These are phyloP conservation scores for Syrphus vitripennis DNA, from an alignment of 2,888 invertebrate genomes.

Conservation along the genomic window DNA sequence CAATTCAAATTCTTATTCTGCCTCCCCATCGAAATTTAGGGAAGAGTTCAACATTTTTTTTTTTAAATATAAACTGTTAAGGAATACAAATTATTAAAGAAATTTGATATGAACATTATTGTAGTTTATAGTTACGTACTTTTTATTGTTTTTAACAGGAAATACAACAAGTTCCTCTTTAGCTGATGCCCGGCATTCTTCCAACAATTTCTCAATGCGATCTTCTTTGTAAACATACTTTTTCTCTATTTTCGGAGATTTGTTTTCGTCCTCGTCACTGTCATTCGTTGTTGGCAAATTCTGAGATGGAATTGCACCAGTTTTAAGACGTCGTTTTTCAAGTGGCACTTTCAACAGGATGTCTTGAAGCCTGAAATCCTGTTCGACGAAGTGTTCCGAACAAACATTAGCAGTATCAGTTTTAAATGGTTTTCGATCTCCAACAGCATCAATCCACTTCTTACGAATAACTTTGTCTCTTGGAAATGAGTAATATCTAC, in stretches of 20 bases:
- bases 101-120: too few species aligned
- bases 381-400: constrained; percentile 21
- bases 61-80: too few species aligned
- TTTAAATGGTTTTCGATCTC: constrained; percentile 27
- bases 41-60: too few species aligned
- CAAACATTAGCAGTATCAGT: constrained; percentile 23
- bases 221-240: background rate
- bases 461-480: constrained; percentile 24
- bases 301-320: constrained; percentile 23
- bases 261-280: background rate
- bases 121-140: background rate
- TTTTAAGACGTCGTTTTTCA: constrained; percentile 20
- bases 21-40: too few species aligned
- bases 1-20: too few species aligned
- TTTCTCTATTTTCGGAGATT: background rate
- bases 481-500: constrained; percentile 30
- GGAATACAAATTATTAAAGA: too few species aligned
- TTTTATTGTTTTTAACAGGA: background rate
- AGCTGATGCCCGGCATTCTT: constrained; percentile 11
- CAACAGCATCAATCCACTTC: constrained; percentile 34
- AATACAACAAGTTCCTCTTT: background rate
- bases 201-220: constrained; percentile 1
- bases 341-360: constrained; percentile 27
- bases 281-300: constrained; percentile 9
- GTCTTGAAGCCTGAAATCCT: constrained; percentile 40